A percentile compares a stretch with the other conserved stretches of the same genome.
Conservation (phyloP, 2,797 vertebrate species). For the Rhinichthys osculus region DNA sequence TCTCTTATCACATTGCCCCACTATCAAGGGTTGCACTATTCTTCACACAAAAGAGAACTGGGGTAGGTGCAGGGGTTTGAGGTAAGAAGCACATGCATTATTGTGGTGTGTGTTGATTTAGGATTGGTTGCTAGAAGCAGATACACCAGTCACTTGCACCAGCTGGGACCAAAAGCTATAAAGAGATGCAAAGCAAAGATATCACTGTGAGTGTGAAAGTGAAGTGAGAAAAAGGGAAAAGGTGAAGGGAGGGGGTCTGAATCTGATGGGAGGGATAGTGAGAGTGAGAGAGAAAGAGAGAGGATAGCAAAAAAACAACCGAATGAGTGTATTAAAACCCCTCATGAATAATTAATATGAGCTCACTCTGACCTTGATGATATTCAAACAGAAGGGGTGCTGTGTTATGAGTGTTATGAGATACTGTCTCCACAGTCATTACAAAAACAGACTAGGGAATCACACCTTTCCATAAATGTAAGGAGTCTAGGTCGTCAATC, state of each 20-base stretch:
- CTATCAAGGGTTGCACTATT: constrained; percentile 25
- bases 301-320: constrained; percentile 11
- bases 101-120: constrained; percentile 73
- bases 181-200: constrained; percentile 48
- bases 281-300: constrained; percentile 5
- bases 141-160: constrained; percentile 58
- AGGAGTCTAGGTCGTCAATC: neutral
- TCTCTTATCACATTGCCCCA: constrained; percentile 33
- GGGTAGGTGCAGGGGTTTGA: neutral
- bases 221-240: constrained; percentile 4
- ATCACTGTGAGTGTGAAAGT: constrained; percentile 66
- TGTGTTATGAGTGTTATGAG: constrained; percentile 43
- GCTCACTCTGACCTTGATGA: constrained; percentile 68
- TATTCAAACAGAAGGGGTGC: constrained; percentile 49
- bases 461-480: constrained; percentile 38
- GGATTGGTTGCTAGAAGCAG: constrained; percentile 10
- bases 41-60: constrained; percentile 33
- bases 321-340: constrained; percentile 48
- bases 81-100: neutral
- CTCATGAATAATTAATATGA: constrained; percentile 61
- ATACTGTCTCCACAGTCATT: constrained; percentile 59
- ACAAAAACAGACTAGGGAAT: constrained; percentile 51
- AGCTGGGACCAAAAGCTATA: constrained; percentile 53
- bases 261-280: constrained; percentile 9
- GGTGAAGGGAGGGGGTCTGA: constrained; percentile 45